Conservation (phyloP, 2,113 vertebrate genomes). For the Struthio camelus region DNA sequence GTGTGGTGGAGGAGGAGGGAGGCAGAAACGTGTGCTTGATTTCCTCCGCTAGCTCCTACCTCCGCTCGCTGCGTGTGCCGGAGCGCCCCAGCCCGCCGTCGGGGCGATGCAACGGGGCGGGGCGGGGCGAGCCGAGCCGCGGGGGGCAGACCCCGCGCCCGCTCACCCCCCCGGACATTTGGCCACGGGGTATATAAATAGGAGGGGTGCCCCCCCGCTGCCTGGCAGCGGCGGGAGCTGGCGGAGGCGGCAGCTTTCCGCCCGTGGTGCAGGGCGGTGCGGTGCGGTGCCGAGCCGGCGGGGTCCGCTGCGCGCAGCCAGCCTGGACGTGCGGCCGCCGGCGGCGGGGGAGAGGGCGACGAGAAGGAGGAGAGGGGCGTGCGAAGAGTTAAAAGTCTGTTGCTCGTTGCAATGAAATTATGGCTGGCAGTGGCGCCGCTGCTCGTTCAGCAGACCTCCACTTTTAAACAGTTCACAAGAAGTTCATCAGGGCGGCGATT, state of each 20-base stretch:
- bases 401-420: conserved; percentile 84
- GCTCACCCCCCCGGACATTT: not conserved
- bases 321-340: not conserved
- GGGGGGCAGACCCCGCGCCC: too few species aligned
- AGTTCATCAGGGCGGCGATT: conserved; percentile 83
- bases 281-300: not conserved
- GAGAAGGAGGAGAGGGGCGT: not conserved
- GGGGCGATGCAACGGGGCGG: not conserved
- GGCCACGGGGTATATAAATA: not conserved
- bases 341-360: not conserved
- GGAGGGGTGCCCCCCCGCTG: not conserved
- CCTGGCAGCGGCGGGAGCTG: not conserved
- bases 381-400: conserved; percentile 79
- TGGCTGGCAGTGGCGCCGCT: conserved; percentile 82
- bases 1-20: not conserved
- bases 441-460: conserved; percentile 83
- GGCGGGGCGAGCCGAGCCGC: not conserved
- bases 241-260: not conserved
- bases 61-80: not conserved
- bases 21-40: not conserved
- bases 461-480: conserved; percentile 83
- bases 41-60: not conserved
- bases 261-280: not conserved
- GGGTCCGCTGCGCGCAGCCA: not conserved
- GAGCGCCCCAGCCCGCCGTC: not conserved